Conservation (phyloP, 2,113 vertebrate species). For the Neoarius graeffei region DNA sequence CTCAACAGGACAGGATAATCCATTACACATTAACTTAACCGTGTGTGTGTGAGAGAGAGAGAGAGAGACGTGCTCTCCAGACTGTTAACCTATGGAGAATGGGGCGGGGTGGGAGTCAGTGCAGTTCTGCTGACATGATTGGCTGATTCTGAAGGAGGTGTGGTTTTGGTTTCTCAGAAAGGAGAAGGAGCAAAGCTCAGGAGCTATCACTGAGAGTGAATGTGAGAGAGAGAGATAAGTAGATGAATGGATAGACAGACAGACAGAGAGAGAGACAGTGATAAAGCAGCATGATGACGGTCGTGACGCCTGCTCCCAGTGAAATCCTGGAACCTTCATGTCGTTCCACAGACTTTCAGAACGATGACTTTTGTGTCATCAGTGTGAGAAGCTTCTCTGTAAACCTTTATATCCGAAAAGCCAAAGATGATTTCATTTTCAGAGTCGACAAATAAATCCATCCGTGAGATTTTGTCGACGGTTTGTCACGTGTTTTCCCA, state of each 20-base stretch:
- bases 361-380: not conserved
- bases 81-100: not conserved
- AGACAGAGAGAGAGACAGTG: not conserved
- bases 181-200: conserved; percentile 46
- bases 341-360: not conserved
- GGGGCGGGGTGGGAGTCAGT: conserved; percentile 50
- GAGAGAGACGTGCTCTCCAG: too few species aligned
- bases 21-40: conserved; percentile 11
- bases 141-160: conserved; percentile 55
- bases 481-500: too few species aligned
- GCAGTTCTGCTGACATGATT: conserved; percentile 57
- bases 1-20: not conserved
- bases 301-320: not conserved
- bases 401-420: too few species aligned
- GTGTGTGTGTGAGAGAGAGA: not conserved
- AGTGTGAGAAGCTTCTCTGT: not conserved
- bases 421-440: too few species aligned
- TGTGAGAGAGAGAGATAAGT: not conserved
- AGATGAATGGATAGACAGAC: not conserved
- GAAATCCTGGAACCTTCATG: not conserved
- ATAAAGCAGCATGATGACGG: not conserved
- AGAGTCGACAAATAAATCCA: not conserved
- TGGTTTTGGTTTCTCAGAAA: conserved; percentile 32
- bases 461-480: too few species aligned
- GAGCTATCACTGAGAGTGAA: not conserved